phyloP scores from a whole-genome alignment of 2,888 invertebrate species.

The Merodon equestris region DNA sequence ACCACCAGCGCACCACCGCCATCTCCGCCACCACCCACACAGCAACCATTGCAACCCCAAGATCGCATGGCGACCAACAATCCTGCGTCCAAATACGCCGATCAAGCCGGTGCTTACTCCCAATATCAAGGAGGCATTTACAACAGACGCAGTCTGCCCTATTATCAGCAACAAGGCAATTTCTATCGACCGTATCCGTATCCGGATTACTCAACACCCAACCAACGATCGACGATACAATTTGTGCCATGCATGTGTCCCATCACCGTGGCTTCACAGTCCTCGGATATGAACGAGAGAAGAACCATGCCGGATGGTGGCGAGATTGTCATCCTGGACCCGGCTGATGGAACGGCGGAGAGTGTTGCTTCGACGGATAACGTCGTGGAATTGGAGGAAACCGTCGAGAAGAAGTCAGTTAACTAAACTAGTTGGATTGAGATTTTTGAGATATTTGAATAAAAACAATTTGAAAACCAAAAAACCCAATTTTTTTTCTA shows the following conservation, averaged over 20 bases:
- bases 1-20: conserved; percentile 61
- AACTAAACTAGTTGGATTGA: background rate
- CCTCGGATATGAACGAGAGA: conserved; percentile 33
- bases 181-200: conserved; percentile 76
- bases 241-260: conserved; percentile 78
- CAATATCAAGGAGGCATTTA: conserved; percentile 71
- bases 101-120: conserved; percentile 41
- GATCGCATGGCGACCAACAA: conserved; percentile 44
- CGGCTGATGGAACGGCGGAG: conserved; percentile 31
- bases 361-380: conserved; percentile 38
- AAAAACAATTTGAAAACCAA: background rate
- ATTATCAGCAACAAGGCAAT: conserved; percentile 71
- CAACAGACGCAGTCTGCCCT: conserved; percentile 72
- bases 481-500: background rate
- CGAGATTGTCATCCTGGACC: conserved; percentile 31
- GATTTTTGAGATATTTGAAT: background rate
- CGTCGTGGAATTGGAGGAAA: conserved; percentile 29
- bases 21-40: conserved; percentile 62
- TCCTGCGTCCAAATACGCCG: conserved; percentile 25
- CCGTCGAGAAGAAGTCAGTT: conserved; percentile 35
- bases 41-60: conserved; percentile 30
- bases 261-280: conserved; percentile 70
- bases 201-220: conserved; percentile 75
- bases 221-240: conserved; percentile 70
- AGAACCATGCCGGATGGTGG: conserved; percentile 36